A percentile compares a stretch with the other conserved stretches of the same genome.
Conservation (phyloP, 2,888 invertebrate genomes). For the Pseudococcus jackbeardsleyi region DNA sequence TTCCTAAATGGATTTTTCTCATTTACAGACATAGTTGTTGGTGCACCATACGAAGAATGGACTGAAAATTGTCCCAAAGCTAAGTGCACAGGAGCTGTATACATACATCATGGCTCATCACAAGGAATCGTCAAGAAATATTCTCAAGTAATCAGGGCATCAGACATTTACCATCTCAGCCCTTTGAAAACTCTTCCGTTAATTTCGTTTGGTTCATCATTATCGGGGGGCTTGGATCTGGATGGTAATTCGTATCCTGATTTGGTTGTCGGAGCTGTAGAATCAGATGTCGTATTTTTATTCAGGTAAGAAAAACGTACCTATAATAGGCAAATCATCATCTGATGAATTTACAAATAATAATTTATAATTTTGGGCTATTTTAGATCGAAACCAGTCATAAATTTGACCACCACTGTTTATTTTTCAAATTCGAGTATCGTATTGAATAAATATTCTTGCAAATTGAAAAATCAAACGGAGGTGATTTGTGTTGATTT, state of each 20-base stretch:
- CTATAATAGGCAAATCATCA: too few species aligned
- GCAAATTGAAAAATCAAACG: neutral
- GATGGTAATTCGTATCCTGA: conserved; percentile 96
- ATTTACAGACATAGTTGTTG: conserved; percentile 87
- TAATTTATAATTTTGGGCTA: too few species aligned
- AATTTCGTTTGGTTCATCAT: conserved; percentile 91
- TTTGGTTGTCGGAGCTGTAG: conserved; percentile 92
- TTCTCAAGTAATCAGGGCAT: conserved; percentile 85
- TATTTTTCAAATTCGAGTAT: neutral
- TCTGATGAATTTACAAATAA: too few species aligned
- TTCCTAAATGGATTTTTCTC: neutral
- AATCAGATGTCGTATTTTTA: conserved; percentile 85
- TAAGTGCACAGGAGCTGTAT: conserved; percentile 88
- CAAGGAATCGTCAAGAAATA: conserved; percentile 83
- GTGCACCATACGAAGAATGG: conserved; percentile 83
- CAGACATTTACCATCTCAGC: conserved; percentile 73
- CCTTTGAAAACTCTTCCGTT: conserved; percentile 71
- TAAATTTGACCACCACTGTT: neutral
- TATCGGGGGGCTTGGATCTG: conserved; percentile 95
- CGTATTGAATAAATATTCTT: neutral
- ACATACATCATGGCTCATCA: conserved; percentile 90
- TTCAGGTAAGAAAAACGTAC: conserved; percentile 75
- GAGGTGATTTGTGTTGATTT: neutral
- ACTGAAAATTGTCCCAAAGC: conserved; percentile 68
- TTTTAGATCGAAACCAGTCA: neutral